Evolutionary conservation across 2,888 invertebrate species (phyloP), one percentile per base, ranked within the genome.

Genomic region (Aquatica leii): DNA sequence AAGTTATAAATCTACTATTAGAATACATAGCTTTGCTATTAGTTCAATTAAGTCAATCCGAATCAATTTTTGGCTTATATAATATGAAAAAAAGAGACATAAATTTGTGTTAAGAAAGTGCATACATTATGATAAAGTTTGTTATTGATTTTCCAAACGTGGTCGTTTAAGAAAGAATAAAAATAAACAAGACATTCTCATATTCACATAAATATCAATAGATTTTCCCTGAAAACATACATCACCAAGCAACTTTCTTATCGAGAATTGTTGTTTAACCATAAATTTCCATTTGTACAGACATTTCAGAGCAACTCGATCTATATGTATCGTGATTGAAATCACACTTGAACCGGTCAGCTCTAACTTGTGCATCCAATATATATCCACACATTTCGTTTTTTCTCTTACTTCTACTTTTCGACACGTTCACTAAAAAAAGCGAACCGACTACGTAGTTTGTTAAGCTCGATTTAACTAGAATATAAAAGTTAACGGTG

Each of bases 251-350:
- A 59, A 59, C 55, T 63, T 62, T 63, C 60, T 63, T 63, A 59
- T 63, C 63, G 55, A 40, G 59, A 63, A 59, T 63, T 55, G 63
- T 63, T 63, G 59, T 63, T 63, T 59, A 59, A 63, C 63, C 59
- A 59, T 63, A 63, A 63, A 63, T 63, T 63, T 63, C 63, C 59
- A 63, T 63, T 63, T 63, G 63, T 63, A 63, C 54, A 58, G 63
- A 63, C 63, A 59, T 63, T 63, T 59, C 51, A 49, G 62, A 57
- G 62, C 57, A 62, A 58, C 52, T 50, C 62, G 59, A 59, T 63
- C 59, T 63, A 59, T 63, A 59, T 63, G 59, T 63, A 63, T 63
- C 63, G 63, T 63, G 59, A 63, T 63, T 59, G 63, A 63, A 63
- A 63, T 63, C 63, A 63, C 63, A 63, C 63, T 63, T 59, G 63